Conservation (phyloP, 2,113 vertebrate genomes). For the Symphodus melops region DNA sequence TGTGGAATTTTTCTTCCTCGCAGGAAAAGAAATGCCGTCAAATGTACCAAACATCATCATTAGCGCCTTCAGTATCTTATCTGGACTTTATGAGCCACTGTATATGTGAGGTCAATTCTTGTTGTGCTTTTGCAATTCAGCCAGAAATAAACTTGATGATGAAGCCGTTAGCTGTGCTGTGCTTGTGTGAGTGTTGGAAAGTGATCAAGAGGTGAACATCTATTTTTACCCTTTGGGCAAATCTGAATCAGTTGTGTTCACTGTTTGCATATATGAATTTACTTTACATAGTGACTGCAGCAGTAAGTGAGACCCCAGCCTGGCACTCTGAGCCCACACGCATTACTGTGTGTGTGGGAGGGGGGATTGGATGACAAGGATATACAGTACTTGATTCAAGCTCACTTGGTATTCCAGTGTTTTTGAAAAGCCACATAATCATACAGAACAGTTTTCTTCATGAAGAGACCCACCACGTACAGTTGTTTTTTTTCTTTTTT, state of each 20-base stretch:
- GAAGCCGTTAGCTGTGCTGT: conserved; percentile 7
- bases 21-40: conserved; percentile 13
- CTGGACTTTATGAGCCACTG: neutral
- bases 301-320: conserved; percentile 64
- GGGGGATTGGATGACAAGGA: conserved; percentile 64
- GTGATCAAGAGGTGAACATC: conserved; percentile 17
- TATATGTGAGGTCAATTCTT: neutral
- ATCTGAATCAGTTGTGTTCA: conserved; percentile 53
- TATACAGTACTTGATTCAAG: conserved; percentile 51
- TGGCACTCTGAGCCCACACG: conserved; percentile 70
- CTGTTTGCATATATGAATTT: conserved; percentile 64
- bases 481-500: neutral
- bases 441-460: conserved; percentile 32
- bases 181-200: conserved; percentile 7
- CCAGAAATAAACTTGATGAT: conserved; percentile 6
- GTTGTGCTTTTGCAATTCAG: neutral
- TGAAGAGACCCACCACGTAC: conserved; percentile 13
- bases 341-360: conserved; percentile 61
- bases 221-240: conserved; percentile 48
- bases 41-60: neutral
- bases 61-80: neutral
- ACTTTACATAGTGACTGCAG: conserved; percentile 63
- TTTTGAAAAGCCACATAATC: conserved; percentile 59
- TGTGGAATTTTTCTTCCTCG: neutral
- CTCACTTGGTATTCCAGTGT: conserved; percentile 50